A percentile compares a stretch with the other conserved stretches of the same genome.
Evolutionary conservation across 2,888 invertebrate genomes (phyloP).

Genomic region (Caenorhabditis drosophilae): DNA sequence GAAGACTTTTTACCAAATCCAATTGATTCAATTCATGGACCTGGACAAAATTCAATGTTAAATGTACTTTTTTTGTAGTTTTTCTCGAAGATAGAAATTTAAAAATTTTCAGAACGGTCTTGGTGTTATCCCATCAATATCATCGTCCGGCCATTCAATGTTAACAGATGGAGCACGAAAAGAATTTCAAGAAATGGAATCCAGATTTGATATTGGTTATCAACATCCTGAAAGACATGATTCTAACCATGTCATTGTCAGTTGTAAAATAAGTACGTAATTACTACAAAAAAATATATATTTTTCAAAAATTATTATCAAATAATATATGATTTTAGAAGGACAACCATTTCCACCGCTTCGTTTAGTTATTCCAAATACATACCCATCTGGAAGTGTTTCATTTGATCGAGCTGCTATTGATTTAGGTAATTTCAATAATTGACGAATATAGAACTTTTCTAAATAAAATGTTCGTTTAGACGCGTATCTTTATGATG

Average conservation of each 20-base stretch:
- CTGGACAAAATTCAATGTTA: too few relatives aligned
- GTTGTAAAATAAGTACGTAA: slow-evolving; percentile 52
- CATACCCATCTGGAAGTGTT: slow-evolving; percentile 56
- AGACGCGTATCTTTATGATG: slow-evolving; percentile 66
- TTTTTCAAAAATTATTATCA: too few relatives aligned
- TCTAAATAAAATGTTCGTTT: slow-evolving; percentile 3
- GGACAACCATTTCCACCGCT: slow-evolving; percentile 56
- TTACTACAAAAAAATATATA: not conserved
- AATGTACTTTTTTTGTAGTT: too few relatives aligned
- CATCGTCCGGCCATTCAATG: slow-evolving; percentile 1
- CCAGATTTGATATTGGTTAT: slow-evolving; percentile 52
- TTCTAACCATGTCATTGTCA: slow-evolving; percentile 43
- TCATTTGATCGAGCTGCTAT: slow-evolving; percentile 55
- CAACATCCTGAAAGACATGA: slow-evolving; percentile 43
- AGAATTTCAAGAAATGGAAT: slow-evolving; percentile 49
- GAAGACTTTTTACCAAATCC: slow-evolving; percentile 57
- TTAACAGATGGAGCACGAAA: slow-evolving; percentile 41
- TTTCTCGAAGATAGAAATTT: too few relatives aligned
- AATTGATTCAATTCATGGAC: slow-evolving; percentile 31
- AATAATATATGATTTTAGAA: not conserved
- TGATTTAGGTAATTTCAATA: slow-evolving; percentile 60
- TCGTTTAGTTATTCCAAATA: slow-evolving; percentile 57
- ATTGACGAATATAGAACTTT: not conserved
- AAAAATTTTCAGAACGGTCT: slow-evolving; percentile 19
- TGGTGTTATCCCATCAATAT: not conserved